These are phyloP conservation scores for Caenorhabditis briggsae DNA, from an alignment of 1,140 invertebrate species.

Conservation along the genomic window DNA sequence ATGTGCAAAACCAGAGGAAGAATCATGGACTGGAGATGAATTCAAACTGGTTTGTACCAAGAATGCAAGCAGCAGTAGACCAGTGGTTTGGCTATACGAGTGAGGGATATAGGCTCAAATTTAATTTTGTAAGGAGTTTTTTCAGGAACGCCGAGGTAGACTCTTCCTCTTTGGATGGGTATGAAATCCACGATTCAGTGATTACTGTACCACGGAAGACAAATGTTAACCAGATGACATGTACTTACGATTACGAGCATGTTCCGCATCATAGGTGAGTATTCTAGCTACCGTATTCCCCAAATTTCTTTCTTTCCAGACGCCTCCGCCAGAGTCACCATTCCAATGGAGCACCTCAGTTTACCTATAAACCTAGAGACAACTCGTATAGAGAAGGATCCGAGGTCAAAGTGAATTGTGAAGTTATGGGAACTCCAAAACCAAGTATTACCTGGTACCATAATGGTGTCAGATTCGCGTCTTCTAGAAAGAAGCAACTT, in stretches of 20 bases:
- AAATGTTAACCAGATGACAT: conserved; percentile 3
- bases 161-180: conserved; percentile 23
- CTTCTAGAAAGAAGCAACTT: conserved; percentile 68
- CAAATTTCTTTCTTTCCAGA: background rate
- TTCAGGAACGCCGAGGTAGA: conserved; percentile 5
- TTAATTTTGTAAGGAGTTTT: background rate
- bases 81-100: conserved; percentile 32
- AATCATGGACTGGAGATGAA: conserved; percentile 27
- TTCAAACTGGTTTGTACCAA: conserved; percentile 25
- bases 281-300: background rate
- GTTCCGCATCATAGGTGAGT: conserved; percentile 28
- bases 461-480: conserved; percentile 62
- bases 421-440: conserved; percentile 71
- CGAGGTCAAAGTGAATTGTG: conserved; percentile 73
- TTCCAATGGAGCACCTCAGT: conserved; percentile 65
- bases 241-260: conserved; percentile 26
- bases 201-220: conserved; percentile 24
- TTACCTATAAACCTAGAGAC: conserved; percentile 73
- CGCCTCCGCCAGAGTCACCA: background rate
- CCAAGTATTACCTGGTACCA: conserved; percentile 75
- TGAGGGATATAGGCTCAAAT: background rate
- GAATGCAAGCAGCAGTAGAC: background rate
- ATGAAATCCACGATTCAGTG: conserved; percentile 27
- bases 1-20: conserved; percentile 20
- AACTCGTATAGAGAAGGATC: conserved; percentile 72